Base-by-base conservation (phyloP, 2,113 vertebrate species). In the Loxodonta africana region DNA sequence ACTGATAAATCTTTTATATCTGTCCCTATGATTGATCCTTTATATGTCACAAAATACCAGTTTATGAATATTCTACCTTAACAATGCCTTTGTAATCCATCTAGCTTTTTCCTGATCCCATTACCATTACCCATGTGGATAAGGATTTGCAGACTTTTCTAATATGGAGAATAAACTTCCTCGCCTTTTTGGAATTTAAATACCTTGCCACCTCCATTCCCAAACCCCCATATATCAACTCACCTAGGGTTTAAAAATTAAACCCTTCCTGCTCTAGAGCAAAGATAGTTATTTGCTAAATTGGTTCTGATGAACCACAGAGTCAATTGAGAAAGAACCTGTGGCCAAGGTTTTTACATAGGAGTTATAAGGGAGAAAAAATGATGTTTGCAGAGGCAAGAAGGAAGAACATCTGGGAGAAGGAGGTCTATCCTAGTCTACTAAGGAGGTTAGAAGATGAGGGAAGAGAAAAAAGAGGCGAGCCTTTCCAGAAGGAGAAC, bases 251-350 rank as follows among this genome's bases (percentile, higher is more conserved):
- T 88, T 90, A 57, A 90, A 53, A 8, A 73, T 73, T 76, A 93
- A 73, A 28, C 4, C 5, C 33, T 82, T 80, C 1, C 26, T 88
- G 1, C 20, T 77, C 3, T 62, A 41, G 1, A 67, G 20, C 41
- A 51, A 96, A 96, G 48, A 86, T 28, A 69, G n/a, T 60, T 92
- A 81, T 91, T 86, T 78, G 28, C 37, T 88, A 51, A 92, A 76
- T 65, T 91, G 63, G 23, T 91, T 88, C 37, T 90, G 60, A 53
- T 46, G 25, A 30, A n/a, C 20, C 51, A 73, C 26, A 53, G 78
- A 76, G 48, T 84, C 85, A 94, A 48, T 7, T 69, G 62, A 83
- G 9, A 69, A 95, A 82, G 53, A 88, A 46, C 30, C 23, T 44
- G 7, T 57, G 1, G 63, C 91, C 37, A 86, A 21, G 33, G 77